Evolutionary conservation across 2,888 invertebrate species (phyloP), one percentile per base, ranked within the genome.

Genomic region (Mamestra brassicae): DNA sequence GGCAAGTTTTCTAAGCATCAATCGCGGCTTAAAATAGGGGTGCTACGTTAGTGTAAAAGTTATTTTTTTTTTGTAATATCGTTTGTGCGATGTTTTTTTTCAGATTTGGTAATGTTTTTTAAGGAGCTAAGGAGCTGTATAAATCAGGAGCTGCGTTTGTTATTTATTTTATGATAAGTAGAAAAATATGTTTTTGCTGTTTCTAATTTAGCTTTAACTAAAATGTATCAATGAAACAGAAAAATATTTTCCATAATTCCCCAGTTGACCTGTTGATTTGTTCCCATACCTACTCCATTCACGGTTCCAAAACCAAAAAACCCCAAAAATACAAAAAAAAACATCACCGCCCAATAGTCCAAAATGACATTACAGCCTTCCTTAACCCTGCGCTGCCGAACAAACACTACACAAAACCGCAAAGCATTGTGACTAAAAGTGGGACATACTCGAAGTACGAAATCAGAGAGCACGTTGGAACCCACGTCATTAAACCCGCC

Each of bases 401-500:
- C 79, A 76, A 80, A 87, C 75, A 71, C 73, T 74, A 72, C 78
- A 71, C 85, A 87, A 82, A 86, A 81, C 81, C 83, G 67, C 74
- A 80, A 85, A 83, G 76, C 85, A 88, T 93, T 92, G 92, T 92
- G 57, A 83, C 80, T 80, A 89, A 93, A 95, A 94, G 91, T 95
- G 93, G 95, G 94, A 90, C 94, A 94, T 89, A 89, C 89, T 90
- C 90, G 92, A 92, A 93, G 88, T 92, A 91, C 91, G 89, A 91
- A 93, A 92, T 89, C 93, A 92, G 82, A 84, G 84, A 85, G 80
- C 85, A 85, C 84, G 80, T 75, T 71, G 81, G 82, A 92, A 89
- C 92, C 94, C 95, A 95, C 95, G 93, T 94, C 96, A 96, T 96
- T 96, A 96, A 95, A 93, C 95, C 91, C 89, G 89, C 92, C 90